Evolutionary conservation across 2,888 invertebrate species (phyloP).

Genomic region (Smittia aterrima): DNA sequence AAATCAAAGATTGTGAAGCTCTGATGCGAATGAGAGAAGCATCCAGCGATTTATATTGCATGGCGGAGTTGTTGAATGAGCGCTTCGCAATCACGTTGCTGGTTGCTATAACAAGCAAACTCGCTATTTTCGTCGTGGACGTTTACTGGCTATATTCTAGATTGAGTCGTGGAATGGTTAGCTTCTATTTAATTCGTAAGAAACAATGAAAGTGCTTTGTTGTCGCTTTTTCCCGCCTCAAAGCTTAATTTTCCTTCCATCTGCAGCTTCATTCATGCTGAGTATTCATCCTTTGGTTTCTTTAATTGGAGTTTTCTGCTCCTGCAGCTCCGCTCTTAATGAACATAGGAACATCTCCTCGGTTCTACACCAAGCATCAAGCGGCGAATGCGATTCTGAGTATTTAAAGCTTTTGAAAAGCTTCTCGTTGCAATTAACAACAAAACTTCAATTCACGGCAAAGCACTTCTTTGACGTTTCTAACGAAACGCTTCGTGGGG

Average conservation of each 20-base stretch:
- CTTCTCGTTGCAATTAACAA: neutral
- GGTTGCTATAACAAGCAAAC: neutral
- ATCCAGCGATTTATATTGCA: neutral
- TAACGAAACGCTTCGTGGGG: neutral
- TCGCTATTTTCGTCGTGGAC: neutral
- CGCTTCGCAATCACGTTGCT: neutral
- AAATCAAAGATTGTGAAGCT: neutral
- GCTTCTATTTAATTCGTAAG: neutral
- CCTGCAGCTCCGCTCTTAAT: neutral
- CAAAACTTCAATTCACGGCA: slow-evolving; percentile 5
- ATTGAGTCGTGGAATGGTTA: neutral
- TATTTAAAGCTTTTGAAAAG: neutral
- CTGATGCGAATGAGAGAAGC: neutral
- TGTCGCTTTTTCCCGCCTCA: too few species aligned
- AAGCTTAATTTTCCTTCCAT: too few species aligned
- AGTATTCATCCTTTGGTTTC: neutral
- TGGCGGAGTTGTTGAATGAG: neutral
- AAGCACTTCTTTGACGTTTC: neutral
- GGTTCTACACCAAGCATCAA: neutral
- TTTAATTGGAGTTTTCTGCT: neutral
- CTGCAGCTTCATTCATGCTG: neutral
- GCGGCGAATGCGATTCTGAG: too few species aligned
- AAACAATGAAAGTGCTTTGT: neutral
- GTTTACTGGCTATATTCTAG: neutral
- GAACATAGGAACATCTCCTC: neutral